Evolutionary conservation across 2,113 vertebrate genomes (phyloP), one percentile per base, ranked within the genome.

Genomic region (Cephalopterus ornatus): DNA sequence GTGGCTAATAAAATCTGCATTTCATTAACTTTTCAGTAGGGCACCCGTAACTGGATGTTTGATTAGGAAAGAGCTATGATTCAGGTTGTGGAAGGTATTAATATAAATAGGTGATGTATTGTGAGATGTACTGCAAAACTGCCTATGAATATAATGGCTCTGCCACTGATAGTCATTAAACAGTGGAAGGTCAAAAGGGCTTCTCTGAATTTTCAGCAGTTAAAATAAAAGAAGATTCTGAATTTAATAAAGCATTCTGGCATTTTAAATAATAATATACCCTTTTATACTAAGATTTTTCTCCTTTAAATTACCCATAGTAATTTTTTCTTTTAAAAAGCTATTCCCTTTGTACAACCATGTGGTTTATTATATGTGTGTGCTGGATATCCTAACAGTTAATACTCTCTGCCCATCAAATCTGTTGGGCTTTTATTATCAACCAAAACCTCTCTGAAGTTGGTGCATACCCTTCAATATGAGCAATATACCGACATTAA

Each of bases 11-110:
- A 94, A 58, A 62, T 79, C 56, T 77, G 86, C 47, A 91, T 97
- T 86, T 93, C 62, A 86, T 96, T 96, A 92, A 87, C 92, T 96
- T 95, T 81, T 94, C 14, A 4, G 47, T 26, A 75, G 76, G 81
- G 55, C 80, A 47, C 73, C 47, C 74, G 5, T 37, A 92, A 44
- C 28, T 68, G 77, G 95, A 80, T 62, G 78, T 82, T 72, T 86
- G 55, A 95, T 74, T 78, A 89, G 79, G 78, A 61, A 86, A 65
- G 56, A 91, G 85, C 44, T 72, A 50, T 7, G 28, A 70, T 75
- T 71, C 67, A 66, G 49, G 50, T 32, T 75, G 78, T 50, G 35
- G 71, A 84, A 59, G 37, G 52, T 7, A 80, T 88, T 61, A 55
- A 46, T 86, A 86, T 67, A 95, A 95, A 88, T 27, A 93, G 35